Base-by-base conservation (phyloP, 2,113 vertebrate species). In the Sander vitreus region DNA sequence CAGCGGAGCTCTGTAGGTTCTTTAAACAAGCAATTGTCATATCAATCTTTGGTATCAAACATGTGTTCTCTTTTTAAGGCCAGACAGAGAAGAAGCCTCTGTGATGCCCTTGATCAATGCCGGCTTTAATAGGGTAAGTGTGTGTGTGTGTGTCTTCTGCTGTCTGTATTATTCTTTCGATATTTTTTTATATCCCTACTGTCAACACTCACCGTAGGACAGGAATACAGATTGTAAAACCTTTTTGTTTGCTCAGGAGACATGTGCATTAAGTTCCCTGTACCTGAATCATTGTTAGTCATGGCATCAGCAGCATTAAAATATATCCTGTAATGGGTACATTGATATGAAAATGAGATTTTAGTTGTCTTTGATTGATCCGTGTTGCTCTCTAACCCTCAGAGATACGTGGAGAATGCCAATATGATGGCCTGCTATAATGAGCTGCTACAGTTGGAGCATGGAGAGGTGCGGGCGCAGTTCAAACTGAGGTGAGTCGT, bases 391-490 rank as follows among this genome's bases (percentile, higher is more conserved):
- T 94, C 50, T 94, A 82, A 86, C 90, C 80, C 76, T 8, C 93
- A 99, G 98, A 96, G 97, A 93, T 99, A 97, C 70, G 75, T 97
- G 86, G 98, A 99, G 93, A 98, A 99, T 93, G 93, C 96, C 81
- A 98, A 96, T 85, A 93, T 97, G 93, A 98, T 97, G 97, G 96
- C 97, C 90, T 99, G 98, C 92, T 99, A 99, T 94, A 98, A 99
- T 85, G 98, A 99, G 80, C 95, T 99, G 89, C 95, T 98, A 76
- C 98, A 98, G 94, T 92, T 99, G 93, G 96, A 99, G 88, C 97
- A 96, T 39, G 98, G 98, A 91, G 97, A 99, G 90, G 97, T 99
- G 90, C 96, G 95, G 76, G 96, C 98, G 67, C 98, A 99, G 91
- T 97, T 99, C 93, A 99, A 99, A 94, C 95, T 99, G 92, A 97